Conservation (phyloP, 2,113 vertebrate genomes). For the Ceyx margarethae region DNA sequence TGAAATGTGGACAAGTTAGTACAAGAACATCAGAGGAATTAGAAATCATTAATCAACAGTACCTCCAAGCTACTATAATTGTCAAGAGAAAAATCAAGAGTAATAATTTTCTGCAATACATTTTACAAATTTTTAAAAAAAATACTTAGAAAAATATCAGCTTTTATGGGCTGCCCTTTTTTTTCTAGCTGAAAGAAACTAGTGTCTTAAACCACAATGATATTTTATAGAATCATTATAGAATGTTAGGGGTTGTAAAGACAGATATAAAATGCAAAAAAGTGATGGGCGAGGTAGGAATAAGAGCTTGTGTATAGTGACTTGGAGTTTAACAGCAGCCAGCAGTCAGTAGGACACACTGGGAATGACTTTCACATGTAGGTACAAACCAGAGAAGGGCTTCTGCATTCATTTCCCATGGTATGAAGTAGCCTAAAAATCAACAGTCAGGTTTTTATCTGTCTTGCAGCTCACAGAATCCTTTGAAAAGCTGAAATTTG, state of each 20-base stretch:
- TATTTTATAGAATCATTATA: background rate
- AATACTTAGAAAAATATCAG: background rate
- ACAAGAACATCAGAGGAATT: slow-evolving; percentile 55
- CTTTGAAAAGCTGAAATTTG: background rate
- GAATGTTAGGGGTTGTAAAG: too few species aligned
- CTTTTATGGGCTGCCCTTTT: background rate
- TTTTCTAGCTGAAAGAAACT: background rate
- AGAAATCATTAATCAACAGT: slow-evolving; percentile 60
- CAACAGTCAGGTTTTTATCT: background rate
- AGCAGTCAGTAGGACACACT: background rate
- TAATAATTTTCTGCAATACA: slow-evolving; percentile 49
- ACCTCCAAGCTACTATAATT: slow-evolving; percentile 52
- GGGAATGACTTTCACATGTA: background rate
- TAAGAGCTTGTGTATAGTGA: background rate
- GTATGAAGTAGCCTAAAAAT: background rate
- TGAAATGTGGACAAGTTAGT: slow-evolving; percentile 34
- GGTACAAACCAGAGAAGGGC: background rate
- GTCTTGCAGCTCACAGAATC: background rate
- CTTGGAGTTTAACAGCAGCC: background rate
- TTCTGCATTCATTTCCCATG: background rate
- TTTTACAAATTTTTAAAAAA: slow-evolving; percentile 11
- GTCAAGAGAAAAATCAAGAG: slow-evolving; percentile 45
- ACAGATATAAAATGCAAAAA: background rate
- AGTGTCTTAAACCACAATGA: background rate
- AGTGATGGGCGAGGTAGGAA: background rate